A percentile compares a stretch with the other conserved stretches of the same genome.
phyloP scores from a whole-genome alignment of 2,113 vertebrate genomes.

The Mormoops blainvillei region DNA sequence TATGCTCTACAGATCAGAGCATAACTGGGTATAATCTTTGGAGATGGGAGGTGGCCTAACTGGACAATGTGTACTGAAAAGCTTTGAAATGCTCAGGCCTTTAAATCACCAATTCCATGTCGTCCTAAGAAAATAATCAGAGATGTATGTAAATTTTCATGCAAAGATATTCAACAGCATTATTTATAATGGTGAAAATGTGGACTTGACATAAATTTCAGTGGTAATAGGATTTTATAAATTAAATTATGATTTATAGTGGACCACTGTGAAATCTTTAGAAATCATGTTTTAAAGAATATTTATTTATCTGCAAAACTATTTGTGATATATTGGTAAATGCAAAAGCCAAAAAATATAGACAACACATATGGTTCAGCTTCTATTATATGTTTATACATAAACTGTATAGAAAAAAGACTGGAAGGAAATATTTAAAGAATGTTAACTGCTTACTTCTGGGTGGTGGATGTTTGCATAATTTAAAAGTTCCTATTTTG shows the following conservation, averaged over 20 bases:
- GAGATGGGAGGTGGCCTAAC: neutral
- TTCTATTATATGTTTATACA: neutral
- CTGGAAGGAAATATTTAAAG: constrained; percentile 22
- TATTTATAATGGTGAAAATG: neutral
- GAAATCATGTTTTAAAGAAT: neutral
- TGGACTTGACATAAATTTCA: neutral
- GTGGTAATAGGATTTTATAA: neutral
- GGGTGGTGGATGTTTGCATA: neutral
- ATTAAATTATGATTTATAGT: neutral
- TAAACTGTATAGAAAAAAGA: constrained; percentile 2
- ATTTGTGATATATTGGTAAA: neutral
- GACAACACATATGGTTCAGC: neutral
- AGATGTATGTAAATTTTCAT: neutral
- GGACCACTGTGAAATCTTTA: neutral
- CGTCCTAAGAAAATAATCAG: neutral
- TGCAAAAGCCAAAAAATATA: neutral
- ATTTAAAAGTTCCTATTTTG: neutral
- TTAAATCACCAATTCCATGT: neutral
- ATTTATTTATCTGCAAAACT: neutral
- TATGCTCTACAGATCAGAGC: neutral
- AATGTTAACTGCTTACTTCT: neutral
- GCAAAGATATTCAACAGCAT: neutral
- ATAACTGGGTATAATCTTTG: neutral
- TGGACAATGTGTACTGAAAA: neutral
- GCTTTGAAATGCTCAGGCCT: neutral